phyloP scores from a whole-genome alignment of 2,797 vertebrate genomes.

The Erithacus rubecula region DNA sequence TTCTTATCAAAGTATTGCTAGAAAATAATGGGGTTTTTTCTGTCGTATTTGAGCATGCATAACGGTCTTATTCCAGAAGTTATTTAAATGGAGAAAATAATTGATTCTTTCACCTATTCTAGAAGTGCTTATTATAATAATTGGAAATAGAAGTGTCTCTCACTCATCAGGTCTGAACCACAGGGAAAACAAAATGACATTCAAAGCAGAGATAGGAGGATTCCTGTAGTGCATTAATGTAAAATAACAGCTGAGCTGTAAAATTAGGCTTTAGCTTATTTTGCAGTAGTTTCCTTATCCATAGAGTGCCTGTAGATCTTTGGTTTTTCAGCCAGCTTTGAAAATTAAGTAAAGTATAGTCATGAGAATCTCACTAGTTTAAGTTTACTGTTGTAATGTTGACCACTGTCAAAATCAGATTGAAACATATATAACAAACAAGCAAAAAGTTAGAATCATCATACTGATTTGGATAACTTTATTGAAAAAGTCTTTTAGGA shows the following conservation, averaged over 20 bases:
- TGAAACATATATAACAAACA: neutral
- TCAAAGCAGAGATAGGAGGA: neutral
- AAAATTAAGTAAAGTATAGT: neutral
- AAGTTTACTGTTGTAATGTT: neutral
- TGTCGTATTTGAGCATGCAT: neutral
- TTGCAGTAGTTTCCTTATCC: neutral
- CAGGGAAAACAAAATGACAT: neutral
- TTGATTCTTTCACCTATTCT: neutral
- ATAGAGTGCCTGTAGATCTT: neutral
- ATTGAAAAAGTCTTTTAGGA: neutral
- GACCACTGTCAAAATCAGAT: neutral
- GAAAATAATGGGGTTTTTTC: neutral
- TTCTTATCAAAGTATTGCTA: slow-evolving; percentile 2
- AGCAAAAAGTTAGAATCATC: neutral
- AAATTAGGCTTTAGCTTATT: neutral
- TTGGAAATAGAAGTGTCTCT: neutral
- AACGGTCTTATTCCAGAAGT: neutral
- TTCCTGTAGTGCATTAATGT: neutral
- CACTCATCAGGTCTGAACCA: neutral
- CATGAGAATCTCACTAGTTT: neutral
- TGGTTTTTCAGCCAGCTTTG: neutral
- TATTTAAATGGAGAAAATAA: slow-evolving; percentile 32
- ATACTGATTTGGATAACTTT: neutral
- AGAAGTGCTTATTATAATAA: neutral
- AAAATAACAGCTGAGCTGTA: neutral